Evolutionary conservation across 1,140 invertebrate genomes (phyloP).

Genomic region (Meloidogyne hapla): DNA sequence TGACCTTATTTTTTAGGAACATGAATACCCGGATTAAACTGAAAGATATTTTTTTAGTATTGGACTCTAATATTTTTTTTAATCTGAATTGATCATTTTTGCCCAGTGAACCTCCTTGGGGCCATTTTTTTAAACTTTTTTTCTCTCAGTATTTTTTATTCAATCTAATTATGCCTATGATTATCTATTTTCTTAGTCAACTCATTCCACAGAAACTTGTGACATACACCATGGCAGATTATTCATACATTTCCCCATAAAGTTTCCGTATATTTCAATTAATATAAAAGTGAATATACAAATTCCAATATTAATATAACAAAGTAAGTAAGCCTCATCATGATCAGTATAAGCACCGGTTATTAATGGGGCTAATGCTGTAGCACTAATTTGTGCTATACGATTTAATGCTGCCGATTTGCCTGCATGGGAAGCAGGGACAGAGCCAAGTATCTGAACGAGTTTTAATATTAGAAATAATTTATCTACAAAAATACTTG

Average conservation of each 20-base stretch:
- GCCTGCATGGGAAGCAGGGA: constrained; percentile 39
- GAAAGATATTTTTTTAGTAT: too few relatives aligned
- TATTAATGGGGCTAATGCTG: constrained; percentile 41
- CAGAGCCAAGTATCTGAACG: constrained; percentile 14
- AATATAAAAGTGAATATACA: constrained; percentile 31
- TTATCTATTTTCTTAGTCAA: neutral
- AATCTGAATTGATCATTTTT: too few relatives aligned
- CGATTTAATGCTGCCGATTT: constrained; percentile 52
- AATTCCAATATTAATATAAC: constrained; percentile 39
- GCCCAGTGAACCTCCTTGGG: too few relatives aligned
- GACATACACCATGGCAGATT: constrained; percentile 22
- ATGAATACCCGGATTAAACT: too few relatives aligned
- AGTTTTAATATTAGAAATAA: neutral
- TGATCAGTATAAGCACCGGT: constrained; percentile 40
- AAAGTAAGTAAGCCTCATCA: constrained; percentile 38
- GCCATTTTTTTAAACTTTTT: too few relatives aligned
- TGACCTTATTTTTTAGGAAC: neutral
- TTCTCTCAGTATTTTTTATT: too few relatives aligned
- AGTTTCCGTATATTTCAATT: constrained; percentile 38
- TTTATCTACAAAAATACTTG: constrained; percentile 36
- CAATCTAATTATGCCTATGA: neutral
- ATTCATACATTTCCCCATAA: constrained; percentile 35
- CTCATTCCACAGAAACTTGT: neutral
- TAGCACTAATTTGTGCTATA: constrained; percentile 44
- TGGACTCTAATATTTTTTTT: too few relatives aligned